Conservation (phyloP, 2,797 vertebrate genomes). For the Megaceryle alcyon region DNA sequence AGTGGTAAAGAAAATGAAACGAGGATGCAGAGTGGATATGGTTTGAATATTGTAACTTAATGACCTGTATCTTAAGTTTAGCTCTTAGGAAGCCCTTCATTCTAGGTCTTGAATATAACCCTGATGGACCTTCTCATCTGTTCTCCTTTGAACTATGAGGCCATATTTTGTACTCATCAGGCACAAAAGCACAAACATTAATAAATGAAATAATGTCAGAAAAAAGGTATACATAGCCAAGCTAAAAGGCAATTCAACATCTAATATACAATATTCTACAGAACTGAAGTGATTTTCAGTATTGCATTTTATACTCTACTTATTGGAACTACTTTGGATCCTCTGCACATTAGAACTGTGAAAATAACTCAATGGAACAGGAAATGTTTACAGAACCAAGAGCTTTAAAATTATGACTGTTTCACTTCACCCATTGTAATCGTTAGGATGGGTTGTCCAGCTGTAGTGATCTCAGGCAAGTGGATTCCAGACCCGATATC, state of each 20-base stretch:
- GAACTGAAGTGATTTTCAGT: conserved; percentile 26
- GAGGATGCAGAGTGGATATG: background rate
- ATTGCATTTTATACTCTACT: background rate
- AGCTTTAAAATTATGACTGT: background rate
- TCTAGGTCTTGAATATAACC: background rate
- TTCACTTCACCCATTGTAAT: background rate
- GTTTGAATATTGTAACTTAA: background rate
- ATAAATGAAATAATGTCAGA: background rate
- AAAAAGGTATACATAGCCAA: background rate
- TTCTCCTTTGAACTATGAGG: background rate
- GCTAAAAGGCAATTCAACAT: background rate
- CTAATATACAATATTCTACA: background rate
- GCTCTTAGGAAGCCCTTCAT: background rate
- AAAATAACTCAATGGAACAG: background rate
- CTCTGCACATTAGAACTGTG: background rate
- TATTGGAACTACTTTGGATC: background rate
- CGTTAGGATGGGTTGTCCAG: background rate
- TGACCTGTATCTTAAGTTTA: background rate
- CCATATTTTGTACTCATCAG: background rate
- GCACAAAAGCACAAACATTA: background rate
- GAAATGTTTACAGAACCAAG: conserved; percentile 16
- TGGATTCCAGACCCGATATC: background rate
- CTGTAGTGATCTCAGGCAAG: background rate
- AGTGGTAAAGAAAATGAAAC: background rate
- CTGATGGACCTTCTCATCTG: background rate